Base-by-base conservation (phyloP, 2,113 vertebrate species). In the Eretmochelys imbricata region DNA sequence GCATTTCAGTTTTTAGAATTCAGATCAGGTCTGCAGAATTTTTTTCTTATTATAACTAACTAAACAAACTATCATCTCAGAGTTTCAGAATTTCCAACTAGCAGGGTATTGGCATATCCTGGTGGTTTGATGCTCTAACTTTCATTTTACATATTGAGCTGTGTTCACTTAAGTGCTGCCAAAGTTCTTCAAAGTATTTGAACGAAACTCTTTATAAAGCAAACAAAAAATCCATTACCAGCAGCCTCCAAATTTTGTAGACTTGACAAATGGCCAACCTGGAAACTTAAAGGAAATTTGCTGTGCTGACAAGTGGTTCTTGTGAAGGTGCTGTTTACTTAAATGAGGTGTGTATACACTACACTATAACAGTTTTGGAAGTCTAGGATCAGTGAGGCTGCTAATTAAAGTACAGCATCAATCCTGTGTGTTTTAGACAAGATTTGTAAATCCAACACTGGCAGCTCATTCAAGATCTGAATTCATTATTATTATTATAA, bases 121-220 rank as follows among this genome's bases (percentile, higher is more conserved):
- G 49, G 84, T 51, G 8, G 19, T 80, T 91, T 90, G 88, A 83
- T 46, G 11, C 62, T 88, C 83, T 38, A n/a, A 86, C 76, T 93
- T 94, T 94, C 90, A 87, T 82, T 87, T 95, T 94, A 24, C 84
- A 81, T 10, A 2, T 2, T 53, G 72, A 92, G n/a, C 65, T 80
- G 53, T 2, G 0, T 76, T 95, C 89, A 55, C 69, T 83, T 95
- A 94, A 94, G 89, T 53, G 59, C 75, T 94, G 78, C 81, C 92
- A 93, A 94, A 83, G 82, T 84, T 97, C 95, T 97, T 96, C 91
- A 87, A 96, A 97, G 85, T 22, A 16, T 96, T 91, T 93, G 89
- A 95, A 95, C 83, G n/a, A 95, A 97, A 94, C 76, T 93, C 86
- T 96, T 97, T 88, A 94, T 94, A 96, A 97, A 97, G 93, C 80